Base-by-base conservation (phyloP, 2,888 invertebrate genomes). In the Carterocephalus palaemon region DNA sequence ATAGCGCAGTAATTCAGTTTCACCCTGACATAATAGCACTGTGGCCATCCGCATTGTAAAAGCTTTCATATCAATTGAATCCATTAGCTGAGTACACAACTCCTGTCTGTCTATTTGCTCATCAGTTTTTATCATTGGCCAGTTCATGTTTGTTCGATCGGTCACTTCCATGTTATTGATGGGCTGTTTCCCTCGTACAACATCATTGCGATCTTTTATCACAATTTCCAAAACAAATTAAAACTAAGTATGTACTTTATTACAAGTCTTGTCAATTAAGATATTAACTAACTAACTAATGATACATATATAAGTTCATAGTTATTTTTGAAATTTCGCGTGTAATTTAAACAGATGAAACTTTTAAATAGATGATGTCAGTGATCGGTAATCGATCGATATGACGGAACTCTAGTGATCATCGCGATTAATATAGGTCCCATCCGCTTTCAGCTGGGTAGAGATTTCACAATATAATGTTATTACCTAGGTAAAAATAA, bases 31-130 rank as follows among this genome's bases (percentile, higher is more conserved):
- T 75, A 75, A 77, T 74, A 69, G 60, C 64, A 59, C 62, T 55
- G 53, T 59, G 54, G 59, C 71, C 70, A 75, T 73, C 75, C 79
- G 78, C 73, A 82, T 75, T 83, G 77, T 84, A 77, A 86, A 86
- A 86, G 86, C 86, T 85, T 86, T 85, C 75, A 79, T 86, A 86
- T 86, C 86, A 84, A 85, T 85, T 85, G 84, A 86, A 85, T 86
- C 86, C 86, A 86, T 86, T 86, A 86, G 82, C 76, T 75, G 79
- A 76, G 84, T 79, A 85, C 83, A 86, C 86, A 86, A 70, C 74
- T 73, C 74, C 70, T 70, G 80, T 75, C 75, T 75, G 74, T 83
- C 73, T 85, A 86, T 86, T 86, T 86, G 79, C 80, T 78, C 82
- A 78, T 86, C 84, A 85, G 82, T 86, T 86, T 85, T 86, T 85